A percentile compares a stretch with the other conserved stretches of the same genome.
phyloP scores from a whole-genome alignment of 53 echinoderm and acorn worm species.

The Stichopus horrens region DNA sequence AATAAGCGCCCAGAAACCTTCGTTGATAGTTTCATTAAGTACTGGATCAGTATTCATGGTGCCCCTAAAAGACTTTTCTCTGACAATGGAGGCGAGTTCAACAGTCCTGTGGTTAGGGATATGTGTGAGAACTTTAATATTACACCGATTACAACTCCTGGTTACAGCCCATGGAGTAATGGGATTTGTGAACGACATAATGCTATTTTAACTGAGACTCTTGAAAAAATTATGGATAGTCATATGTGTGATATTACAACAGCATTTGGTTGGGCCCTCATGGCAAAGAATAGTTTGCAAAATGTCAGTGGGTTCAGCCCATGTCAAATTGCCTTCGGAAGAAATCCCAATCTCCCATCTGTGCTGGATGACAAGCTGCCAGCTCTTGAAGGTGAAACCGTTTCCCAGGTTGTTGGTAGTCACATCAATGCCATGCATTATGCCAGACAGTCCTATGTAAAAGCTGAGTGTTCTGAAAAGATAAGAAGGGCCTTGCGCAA shows the following conservation, averaged over 20 bases:
- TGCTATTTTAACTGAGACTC: background rate
- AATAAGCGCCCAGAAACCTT: constrained; percentile 37
- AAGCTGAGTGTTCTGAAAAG: constrained; percentile 46
- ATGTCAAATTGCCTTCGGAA: constrained; percentile 28
- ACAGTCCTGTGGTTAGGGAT: constrained; percentile 29
- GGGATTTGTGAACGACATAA: constrained; percentile 36
- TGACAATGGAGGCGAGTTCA: constrained; percentile 51
- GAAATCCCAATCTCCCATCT: constrained; percentile 39
- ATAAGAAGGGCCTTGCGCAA: constrained; percentile 38
- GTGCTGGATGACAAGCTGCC: constrained; percentile 32
- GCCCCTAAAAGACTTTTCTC: constrained; percentile 41
- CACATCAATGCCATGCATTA: constrained; percentile 47
- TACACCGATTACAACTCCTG: background rate
- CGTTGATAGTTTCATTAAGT: constrained; percentile 45
- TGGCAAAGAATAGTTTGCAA: constrained; percentile 38
- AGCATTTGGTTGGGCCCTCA: constrained; percentile 5
- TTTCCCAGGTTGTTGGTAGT: background rate
- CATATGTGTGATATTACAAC: constrained; percentile 8
- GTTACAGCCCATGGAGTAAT: constrained; percentile 32
- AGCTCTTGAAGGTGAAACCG: constrained; percentile 41
- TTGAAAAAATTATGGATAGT: constrained; percentile 23
- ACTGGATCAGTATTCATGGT: constrained; percentile 57
- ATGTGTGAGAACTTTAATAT: constrained; percentile 23
- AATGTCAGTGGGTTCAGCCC: constrained; percentile 45
- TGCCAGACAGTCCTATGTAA: constrained; percentile 29